These are phyloP conservation scores for Anneissia japonica DNA, from an alignment of 35 echinoderm and acorn worm genomes.

Conservation along the genomic window DNA sequence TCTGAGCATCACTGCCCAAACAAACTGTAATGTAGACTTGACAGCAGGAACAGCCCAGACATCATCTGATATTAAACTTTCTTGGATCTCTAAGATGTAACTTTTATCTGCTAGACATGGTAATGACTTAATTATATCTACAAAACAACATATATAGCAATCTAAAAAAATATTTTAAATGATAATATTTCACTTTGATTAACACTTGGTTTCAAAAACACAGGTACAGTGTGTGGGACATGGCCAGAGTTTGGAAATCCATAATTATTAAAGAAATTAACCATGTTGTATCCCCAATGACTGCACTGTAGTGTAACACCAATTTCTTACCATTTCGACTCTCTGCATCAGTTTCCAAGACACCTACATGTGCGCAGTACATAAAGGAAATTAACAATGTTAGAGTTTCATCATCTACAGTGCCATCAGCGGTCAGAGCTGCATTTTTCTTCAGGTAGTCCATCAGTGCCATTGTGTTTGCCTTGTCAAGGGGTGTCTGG, in stretches of 20 bases:
- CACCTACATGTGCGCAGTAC: conserved; percentile 43
- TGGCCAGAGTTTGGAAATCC: too few relatives aligned
- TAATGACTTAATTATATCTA: conserved; percentile 48
- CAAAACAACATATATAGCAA: background rate
- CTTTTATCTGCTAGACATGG: conserved; percentile 51
- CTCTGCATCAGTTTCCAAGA: conserved; percentile 18
- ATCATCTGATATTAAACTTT: conserved; percentile 21
- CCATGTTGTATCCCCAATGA: too few relatives aligned
- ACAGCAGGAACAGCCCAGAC: conserved; percentile 53
- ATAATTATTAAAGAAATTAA: too few relatives aligned
- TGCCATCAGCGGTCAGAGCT: conserved; percentile 41
- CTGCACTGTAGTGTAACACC: too few relatives aligned
- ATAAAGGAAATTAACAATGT: conserved; percentile 63
- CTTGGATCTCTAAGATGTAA: conserved; percentile 61
- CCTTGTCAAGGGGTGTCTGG: conserved; percentile 40
- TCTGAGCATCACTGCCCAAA: conserved; percentile 69
- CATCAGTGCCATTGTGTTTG: conserved; percentile 51
- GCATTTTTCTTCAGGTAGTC: conserved; percentile 42
- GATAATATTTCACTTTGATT: too few relatives aligned
- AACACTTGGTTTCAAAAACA: too few relatives aligned
- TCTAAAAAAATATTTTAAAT: too few relatives aligned
- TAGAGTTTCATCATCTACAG: conserved; percentile 44
- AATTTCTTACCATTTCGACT: conserved; percentile 39
- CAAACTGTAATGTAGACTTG: conserved; percentile 63
- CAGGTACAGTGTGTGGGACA: too few relatives aligned